Base-by-base conservation (phyloP, 2,888 invertebrate genomes). In the Crematogaster levior region DNA sequence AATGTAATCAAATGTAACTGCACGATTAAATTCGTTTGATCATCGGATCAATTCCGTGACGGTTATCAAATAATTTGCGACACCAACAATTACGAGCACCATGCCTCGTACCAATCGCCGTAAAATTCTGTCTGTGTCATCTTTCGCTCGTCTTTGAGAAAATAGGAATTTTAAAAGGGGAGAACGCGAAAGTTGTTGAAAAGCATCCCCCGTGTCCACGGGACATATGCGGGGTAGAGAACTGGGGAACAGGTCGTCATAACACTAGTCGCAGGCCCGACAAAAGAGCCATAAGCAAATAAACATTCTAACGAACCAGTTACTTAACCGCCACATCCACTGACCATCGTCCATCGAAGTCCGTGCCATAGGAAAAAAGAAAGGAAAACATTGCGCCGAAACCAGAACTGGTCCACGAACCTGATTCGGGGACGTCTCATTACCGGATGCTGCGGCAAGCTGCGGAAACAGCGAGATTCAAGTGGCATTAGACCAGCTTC, bases 281-380 rank as follows among this genome's bases (percentile, higher is more conserved):
- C 93, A 94, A 94, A 93, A 91, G 91, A 89, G 87, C 89, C 91
- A 90, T 92, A 91, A 93, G 91, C 92, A 94, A 94, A 94, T 94
- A 94, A 94, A 94, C 93, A 94, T 93, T 93, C 92, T 92, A 92
- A 93, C 93, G 93, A 94, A 94, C 94, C 94, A 94, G 94, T 94
- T 94, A 94, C 93, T 93, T 94, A 94, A 92, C 93, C 90, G 86
- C 83, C 85, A 85, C 85, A 30, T 68, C 68, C 30, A 51, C 84
- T 90, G 89, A 89, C 91, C 90, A 82, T 86, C 88, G 87, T 84
- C 87, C 88, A 84, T 85, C 86, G 70, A 60, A 73, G 75, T 21
- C 30, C 56, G 81, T 48, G 70, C 37, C 24, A 21, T 6, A n/a
- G 65, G 34, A 61, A 83, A 73, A 82, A 73, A 79, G 84, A 87